Percentiles rank a stretch among this genome's conserved stretches.
Evolutionary conservation across 2,888 invertebrate species (phyloP).

Genomic region (Boloria euphrosyne): DNA sequence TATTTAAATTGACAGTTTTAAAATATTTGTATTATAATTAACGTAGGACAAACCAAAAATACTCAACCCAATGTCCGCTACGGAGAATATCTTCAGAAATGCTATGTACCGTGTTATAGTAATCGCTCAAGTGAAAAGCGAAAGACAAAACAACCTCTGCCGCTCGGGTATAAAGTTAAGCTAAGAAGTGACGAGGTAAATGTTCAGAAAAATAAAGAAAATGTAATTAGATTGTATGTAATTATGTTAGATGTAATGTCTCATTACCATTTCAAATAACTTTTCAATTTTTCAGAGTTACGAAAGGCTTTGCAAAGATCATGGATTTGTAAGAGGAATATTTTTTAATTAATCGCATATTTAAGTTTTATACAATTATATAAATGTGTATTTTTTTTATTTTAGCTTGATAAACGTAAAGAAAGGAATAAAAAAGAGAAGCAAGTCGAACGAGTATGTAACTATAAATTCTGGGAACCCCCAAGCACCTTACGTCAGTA

Average conservation of each 20-base stretch:
- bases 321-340: slow-evolving; percentile 56
- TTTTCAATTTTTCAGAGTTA: slow-evolving; percentile 59
- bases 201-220: slow-evolving; percentile 30
- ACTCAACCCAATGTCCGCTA: slow-evolving; percentile 56
- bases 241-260: neutral
- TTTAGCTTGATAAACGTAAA: slow-evolving; percentile 61
- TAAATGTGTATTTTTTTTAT: too few relatives aligned
- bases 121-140: slow-evolving; percentile 44
- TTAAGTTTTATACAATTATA: neutral
- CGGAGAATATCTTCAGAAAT: slow-evolving; percentile 64
- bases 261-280: neutral
- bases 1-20: too few relatives aligned
- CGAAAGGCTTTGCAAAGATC: slow-evolving; percentile 52
- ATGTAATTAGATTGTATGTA: too few relatives aligned
- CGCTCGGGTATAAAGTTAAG: slow-evolving; percentile 61
- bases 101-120: slow-evolving; percentile 52
- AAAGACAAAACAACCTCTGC: slow-evolving; percentile 45
- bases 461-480: slow-evolving; percentile 73
- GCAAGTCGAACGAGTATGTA: slow-evolving; percentile 57
- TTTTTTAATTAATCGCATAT: neutral
- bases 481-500: slow-evolving; percentile 67
- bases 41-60: slow-evolving; percentile 51
- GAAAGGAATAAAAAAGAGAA: slow-evolving; percentile 60
- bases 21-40: too few relatives aligned
- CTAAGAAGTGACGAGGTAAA: slow-evolving; percentile 57